Base-by-base conservation (phyloP, 2,797 vertebrate species). In the Acridotheres tristis region DNA sequence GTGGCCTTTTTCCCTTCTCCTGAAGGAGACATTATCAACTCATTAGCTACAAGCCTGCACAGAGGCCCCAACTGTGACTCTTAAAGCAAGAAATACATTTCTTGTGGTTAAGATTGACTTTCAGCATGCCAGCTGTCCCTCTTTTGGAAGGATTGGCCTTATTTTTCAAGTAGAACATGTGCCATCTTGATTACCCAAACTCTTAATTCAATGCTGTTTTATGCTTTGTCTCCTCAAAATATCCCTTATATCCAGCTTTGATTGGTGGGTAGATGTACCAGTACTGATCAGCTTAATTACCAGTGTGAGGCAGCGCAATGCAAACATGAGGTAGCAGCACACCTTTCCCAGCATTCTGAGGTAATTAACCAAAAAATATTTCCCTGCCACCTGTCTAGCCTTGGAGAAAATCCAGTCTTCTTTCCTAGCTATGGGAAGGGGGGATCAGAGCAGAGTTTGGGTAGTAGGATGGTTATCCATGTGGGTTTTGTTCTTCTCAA, bases 281-380 rank as follows among this genome's bases (percentile, higher is more conserved):
- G 73, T 91, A 96, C 94, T 97, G 96, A 96, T 96, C 85, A 94
- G 96, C 88, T 92, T 94, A 97, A 96, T 97, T 95, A 96, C 89
- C 93, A 97, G 88, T 90, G 92, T 96, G 96, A 97, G 91, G 95
- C 80, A 94, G 89, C 38, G 53, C 89, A 86, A 94, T 91, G 91
- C 91, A 95, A 83, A 94, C 95, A 96, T 94, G 94, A 96, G 94
- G 93, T 96, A 97, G 94, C 89, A 94, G 89, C 93, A 96, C 95
- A 96, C 91, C 95, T 96, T 97, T 96, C 95, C 93, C 95, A 97
- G 95, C 94, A 89, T 95, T 96, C 94, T 86, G 95, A 95, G 96
- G 79, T 96, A 96, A 97, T 96, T 97, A 97, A 96, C 95, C 96
- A 97, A 97, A 96, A 97, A 96, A 93, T 95, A 96, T 97, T 94